Evolutionary conservation across 2,797 vertebrate genomes (phyloP).

Genomic region (Gastrophryne carolinensis): DNA sequence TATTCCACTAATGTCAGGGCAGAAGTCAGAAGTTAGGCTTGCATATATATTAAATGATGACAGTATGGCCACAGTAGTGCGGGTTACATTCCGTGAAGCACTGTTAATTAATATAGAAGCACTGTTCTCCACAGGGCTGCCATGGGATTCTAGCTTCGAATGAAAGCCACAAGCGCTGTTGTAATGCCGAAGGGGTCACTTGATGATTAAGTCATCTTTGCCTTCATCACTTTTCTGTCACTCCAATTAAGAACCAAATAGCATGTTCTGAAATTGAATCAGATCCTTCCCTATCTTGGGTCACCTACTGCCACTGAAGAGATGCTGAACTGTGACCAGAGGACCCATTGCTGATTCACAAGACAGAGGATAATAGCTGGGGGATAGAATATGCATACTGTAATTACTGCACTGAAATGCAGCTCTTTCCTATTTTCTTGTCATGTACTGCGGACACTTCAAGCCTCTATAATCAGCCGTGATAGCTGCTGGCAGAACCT

Average conservation of each 20-base stretch:
- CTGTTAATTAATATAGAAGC: not conserved
- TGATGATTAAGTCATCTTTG: not conserved
- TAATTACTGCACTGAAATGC: not conserved
- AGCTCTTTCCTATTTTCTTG: not conserved
- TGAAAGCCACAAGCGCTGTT: not conserved
- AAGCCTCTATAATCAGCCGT: not conserved
- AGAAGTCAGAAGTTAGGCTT: not conserved
- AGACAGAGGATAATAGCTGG: not conserved
- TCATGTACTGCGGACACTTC: not conserved
- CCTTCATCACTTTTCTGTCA: not conserved
- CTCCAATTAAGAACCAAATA: not conserved
- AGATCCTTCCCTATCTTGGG: not conserved
- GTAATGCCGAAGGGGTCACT: not conserved
- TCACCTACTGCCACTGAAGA: not conserved
- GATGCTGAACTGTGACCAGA: not conserved
- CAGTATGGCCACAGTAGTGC: not conserved
- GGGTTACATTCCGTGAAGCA: not conserved
- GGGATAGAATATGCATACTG: not conserved
- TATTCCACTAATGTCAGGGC: no score
- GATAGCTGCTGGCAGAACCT: not conserved
- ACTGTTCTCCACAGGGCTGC: not conserved
- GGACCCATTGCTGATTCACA: not conserved
- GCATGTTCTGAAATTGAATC: not conserved
- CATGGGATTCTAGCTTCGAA: not conserved
- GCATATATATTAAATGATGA: not conserved